Evolutionary conservation across 2,888 invertebrate genomes (phyloP).

Genomic region (Creontiades dilutus): DNA sequence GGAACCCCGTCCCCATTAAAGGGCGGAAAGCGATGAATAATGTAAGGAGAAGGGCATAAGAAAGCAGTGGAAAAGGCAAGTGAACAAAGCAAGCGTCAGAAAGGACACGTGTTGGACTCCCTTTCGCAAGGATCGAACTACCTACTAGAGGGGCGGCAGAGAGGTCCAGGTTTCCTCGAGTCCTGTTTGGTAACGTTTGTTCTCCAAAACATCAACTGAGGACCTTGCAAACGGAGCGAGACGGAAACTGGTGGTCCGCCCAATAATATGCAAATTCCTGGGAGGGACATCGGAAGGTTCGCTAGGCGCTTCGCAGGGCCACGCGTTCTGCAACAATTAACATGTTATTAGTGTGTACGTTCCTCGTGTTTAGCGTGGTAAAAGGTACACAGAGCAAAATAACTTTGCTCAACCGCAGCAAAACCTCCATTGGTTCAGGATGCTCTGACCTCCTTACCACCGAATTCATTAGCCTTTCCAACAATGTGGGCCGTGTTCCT

Average conservation of each 20-base stretch:
- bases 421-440: conserved; percentile 33
- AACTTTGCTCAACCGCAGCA: not conserved
- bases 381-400: conserved; percentile 46
- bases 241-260: not conserved
- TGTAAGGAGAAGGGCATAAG: conserved; percentile 43
- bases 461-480: conserved; percentile 57
- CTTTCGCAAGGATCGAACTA: not conserved
- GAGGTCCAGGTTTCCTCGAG: not conserved
- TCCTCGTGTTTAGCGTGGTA: conserved; percentile 21
- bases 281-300: conserved; percentile 11
- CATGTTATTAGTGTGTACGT: conserved; percentile 66
- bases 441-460: not conserved
- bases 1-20: conserved; percentile 32
- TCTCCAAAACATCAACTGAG: not conserved
- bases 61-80: conserved; percentile 34
- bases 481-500: not conserved
- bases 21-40: conserved; percentile 26
- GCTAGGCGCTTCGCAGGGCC: not conserved
- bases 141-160: not conserved
- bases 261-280: conserved; percentile 62
- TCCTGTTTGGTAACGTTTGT: not conserved
- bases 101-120: conserved; percentile 47
- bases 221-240: not conserved
- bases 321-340: conserved; percentile 55
- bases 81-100: conserved; percentile 54